Evolutionary conservation across 2,888 invertebrate species (phyloP), one percentile per base, ranked within the genome.

Genomic region (Netelia inedita): DNA sequence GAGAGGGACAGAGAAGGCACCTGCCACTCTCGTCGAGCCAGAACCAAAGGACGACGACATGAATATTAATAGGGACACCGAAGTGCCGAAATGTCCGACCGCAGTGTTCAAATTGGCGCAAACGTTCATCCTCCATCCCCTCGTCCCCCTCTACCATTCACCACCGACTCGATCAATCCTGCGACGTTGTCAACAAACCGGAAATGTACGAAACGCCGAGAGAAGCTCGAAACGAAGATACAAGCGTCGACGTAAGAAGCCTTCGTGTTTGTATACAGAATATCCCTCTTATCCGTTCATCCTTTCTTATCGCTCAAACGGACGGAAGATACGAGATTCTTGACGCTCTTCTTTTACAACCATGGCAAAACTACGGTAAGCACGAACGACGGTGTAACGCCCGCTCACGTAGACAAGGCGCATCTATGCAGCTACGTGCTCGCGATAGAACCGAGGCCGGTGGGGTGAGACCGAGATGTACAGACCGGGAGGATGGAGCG

Each of bases 11-110:
- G 23, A 57, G 61, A 72, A 63, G 66, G 72, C 69, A 66, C 19
- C 82, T 75, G 81, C 61, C 85, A 82, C 81, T 74, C 82, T 79
- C 74, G 57, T 46, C 71, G 55, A 71, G 63, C 65, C 73, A 65
- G 86, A 86, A 80, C 84, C 83, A 86, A 90, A 87, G 88, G 90
- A 89, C 89, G 88, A 87, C 88, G 87, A 86, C 71, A 91, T 91
- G 92, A 91, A 92, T 92, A 91, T 91, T 92, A 91, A 92, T 92
- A 89, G 89, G 89, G 63, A 88, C 89, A 89, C 88, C 88, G 91
- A 90, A 79, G 71, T 91, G 90, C 89, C 90, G 89, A 89, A 91
- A 91, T 89, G 91, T 90, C 89, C 88, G 90, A 90, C 88, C 87
- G 88, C 72, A 90, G 88, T 88, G 89, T 89, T 89, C 86, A 87